Base-by-base conservation (phyloP, 2,888 invertebrate genomes). In the Erebia epiphron region DNA sequence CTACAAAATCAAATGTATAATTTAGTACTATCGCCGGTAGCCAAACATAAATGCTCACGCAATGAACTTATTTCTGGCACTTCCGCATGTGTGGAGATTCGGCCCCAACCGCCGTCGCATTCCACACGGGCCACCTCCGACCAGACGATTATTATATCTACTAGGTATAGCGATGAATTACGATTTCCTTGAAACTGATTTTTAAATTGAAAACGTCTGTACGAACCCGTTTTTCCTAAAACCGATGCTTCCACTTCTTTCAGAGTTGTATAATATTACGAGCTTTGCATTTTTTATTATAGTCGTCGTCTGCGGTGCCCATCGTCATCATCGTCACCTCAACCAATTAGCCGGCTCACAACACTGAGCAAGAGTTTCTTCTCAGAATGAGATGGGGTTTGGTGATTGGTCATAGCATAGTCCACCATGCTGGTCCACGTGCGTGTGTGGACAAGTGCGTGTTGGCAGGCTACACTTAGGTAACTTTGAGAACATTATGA, bases 11-110 rank as follows among this genome's bases (percentile, higher is more conserved):
- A 16, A 46, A 65, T 54, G 62, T 64, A 68, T 70, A 62, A 79
- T 82, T 67, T 57, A 61, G 62, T 64, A 69, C 67, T 69, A 69
- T 68, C 58, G 72, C 73, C 65, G 72, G 66, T 72, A 68, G 68
- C 74, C 74, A 72, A 69, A 73, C 72, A 73, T 70, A 73, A 72
- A 72, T 75, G 73, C 82, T 80, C 83, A 83, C 86, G 87, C 86
- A 86, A 84, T 84, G 82, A 83, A 88, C 86, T 90, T 92, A 92
- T 92, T 92, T 92, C 86, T 84, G 87, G 84, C 85, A 90, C 90
- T 91, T 92, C 91, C 91, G 91, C 88, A 86, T 90, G 84, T 85
- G 80, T 80, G 83, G 82, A 82, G 82, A 84, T 86, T 87, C 79
- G 85, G 84, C 83, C 83, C 86, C 86, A 83, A 82, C 80, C 83